These are phyloP conservation scores for Chrysomallon squamiferum DNA, from an alignment of 1,140 invertebrate genomes.

Conservation along the genomic window DNA sequence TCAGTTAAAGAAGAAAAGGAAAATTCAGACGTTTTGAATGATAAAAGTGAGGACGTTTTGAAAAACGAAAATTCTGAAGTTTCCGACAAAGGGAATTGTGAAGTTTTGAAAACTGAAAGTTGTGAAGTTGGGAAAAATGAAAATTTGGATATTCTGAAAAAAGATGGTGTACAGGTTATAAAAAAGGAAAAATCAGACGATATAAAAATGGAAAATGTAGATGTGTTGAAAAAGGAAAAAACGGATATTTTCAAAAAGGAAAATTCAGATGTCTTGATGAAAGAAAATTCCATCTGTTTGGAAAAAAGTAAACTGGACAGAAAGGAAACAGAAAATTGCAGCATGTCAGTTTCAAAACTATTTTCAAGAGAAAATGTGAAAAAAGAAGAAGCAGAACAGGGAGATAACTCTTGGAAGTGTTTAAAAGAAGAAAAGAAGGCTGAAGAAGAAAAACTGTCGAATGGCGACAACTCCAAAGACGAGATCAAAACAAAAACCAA, in stretches of 20 bases:
- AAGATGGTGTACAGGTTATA: conserved; percentile 9
- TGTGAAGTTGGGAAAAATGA: not conserved
- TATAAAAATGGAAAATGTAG: too few species aligned
- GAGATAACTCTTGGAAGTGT: conserved; percentile 53
- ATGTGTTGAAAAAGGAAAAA: too few species aligned
- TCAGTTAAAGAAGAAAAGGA: conserved; percentile 14
- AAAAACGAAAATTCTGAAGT: conserved; percentile 4
- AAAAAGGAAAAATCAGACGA: not conserved
- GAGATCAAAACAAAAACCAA: not conserved
- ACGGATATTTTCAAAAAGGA: too few species aligned
- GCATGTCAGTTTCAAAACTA: too few species aligned
- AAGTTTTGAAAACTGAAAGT: not conserved
- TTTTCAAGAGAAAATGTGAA: not conserved
- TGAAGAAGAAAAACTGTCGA: not conserved
- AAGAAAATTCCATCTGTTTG: too few species aligned
- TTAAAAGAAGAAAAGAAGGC: conserved; percentile 9
- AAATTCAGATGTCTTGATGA: too few species aligned
- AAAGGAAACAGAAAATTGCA: too few species aligned
- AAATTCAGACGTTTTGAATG: not conserved
- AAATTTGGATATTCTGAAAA: not conserved
- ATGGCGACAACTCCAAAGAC: not conserved
- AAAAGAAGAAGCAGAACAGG: conserved; percentile 27
- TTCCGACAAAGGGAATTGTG: not conserved
- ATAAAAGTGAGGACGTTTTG: conserved; percentile 25
- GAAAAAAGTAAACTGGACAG: too few species aligned